phyloP scores from a whole-genome alignment of 2,888 invertebrate species.

The Drosophila demipolita region DNA sequence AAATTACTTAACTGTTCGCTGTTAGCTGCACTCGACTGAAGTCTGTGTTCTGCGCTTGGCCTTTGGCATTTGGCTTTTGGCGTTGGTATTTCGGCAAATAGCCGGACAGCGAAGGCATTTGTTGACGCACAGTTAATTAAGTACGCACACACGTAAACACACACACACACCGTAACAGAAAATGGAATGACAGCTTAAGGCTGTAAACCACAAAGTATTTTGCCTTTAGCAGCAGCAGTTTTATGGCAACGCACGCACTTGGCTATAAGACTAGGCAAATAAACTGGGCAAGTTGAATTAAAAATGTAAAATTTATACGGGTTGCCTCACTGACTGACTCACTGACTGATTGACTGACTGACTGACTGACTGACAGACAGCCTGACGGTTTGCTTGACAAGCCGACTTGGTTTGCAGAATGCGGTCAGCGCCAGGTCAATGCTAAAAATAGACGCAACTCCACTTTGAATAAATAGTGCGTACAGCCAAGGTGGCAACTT shows the following conservation, averaged over 20 bases:
- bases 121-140: conserved; percentile 60
- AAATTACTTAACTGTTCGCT: conserved; percentile 61
- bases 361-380: neutral
- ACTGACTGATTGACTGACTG: neutral
- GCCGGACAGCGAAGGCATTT: conserved; percentile 30
- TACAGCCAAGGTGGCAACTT: neutral
- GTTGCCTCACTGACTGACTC: neutral
- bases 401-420: conserved; percentile 6
- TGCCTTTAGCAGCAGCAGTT: conserved; percentile 40
- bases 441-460: conserved; percentile 35
- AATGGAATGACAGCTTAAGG: conserved; percentile 40
- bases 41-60: conserved; percentile 31
- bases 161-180: conserved; percentile 6
- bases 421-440: conserved; percentile 34
- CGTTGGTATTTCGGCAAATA: conserved; percentile 9
- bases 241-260: conserved; percentile 52
- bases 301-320: conserved; percentile 53
- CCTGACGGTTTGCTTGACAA: conserved; percentile 1
- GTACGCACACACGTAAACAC: conserved; percentile 23
- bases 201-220: conserved; percentile 18
- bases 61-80: conserved; percentile 13
- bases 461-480: conserved; percentile 17
- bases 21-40: conserved; percentile 47
- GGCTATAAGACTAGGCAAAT: conserved; percentile 58
- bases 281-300: conserved; percentile 68